Conservation (phyloP, 2,888 invertebrate species). For the Polia nebulosa region DNA sequence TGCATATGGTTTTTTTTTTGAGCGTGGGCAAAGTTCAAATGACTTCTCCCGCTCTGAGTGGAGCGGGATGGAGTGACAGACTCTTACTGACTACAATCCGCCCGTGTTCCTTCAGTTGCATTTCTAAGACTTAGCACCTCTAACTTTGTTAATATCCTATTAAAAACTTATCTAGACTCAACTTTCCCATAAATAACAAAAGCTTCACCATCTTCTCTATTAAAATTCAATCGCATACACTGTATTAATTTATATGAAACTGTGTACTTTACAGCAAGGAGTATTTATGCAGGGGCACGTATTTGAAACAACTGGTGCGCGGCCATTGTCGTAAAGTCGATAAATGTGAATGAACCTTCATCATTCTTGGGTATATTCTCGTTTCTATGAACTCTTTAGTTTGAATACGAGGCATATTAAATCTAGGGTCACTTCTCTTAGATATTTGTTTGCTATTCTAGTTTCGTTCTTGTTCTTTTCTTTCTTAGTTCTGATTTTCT, state of each 20-base stretch:
- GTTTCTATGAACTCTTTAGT: conserved; percentile 13
- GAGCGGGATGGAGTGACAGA: too few relatives aligned
- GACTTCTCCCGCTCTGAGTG: too few relatives aligned
- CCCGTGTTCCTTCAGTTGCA: too few relatives aligned
- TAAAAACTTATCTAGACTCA: background rate
- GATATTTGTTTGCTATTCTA: background rate
- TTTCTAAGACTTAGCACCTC: background rate
- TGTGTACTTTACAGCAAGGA: conserved; percentile 16
- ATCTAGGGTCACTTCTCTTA: background rate
- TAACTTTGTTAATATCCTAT: background rate
- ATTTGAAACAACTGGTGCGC: conserved; percentile 34
- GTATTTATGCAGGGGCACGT: conserved; percentile 55
- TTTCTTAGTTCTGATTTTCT: background rate
- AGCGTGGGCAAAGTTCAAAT: too few relatives aligned
- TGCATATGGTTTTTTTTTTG: too few relatives aligned
- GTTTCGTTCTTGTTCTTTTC: background rate
- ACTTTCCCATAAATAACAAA: conserved; percentile 13
- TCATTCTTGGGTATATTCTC: conserved; percentile 20
- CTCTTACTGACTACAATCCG: too few relatives aligned
- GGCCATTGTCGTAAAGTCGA: conserved; percentile 45
- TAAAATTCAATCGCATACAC: conserved; percentile 29
- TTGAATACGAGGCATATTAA: conserved; percentile 4
- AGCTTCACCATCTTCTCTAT: background rate
- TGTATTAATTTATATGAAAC: conserved; percentile 31
- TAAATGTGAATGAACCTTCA: conserved; percentile 47